Evolutionary conservation across 2,797 vertebrate species (phyloP).

Genomic region (Carcharodon carcharias): DNA sequence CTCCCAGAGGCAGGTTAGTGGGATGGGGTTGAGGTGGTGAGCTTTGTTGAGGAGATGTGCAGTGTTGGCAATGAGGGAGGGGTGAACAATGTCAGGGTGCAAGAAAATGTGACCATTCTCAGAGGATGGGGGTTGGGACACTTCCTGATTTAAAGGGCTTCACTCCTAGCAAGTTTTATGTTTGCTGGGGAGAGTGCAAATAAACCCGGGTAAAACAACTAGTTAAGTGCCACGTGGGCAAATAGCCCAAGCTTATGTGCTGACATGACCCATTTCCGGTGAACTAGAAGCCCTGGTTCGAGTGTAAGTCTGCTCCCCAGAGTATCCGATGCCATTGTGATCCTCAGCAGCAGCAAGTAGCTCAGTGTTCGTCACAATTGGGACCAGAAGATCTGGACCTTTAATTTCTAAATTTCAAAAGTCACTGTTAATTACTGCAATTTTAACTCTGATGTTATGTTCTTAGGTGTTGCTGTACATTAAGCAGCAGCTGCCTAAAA

Average conservation of each 20-base stretch:
- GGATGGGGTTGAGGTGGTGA: too few relatives aligned
- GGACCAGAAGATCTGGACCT: background rate
- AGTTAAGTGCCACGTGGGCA: background rate
- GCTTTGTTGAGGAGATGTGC: too few relatives aligned
- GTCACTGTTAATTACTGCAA: too few relatives aligned
- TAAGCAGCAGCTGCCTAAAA: background rate
- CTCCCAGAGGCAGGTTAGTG: too few relatives aligned
- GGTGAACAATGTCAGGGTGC: background rate
- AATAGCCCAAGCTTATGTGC: background rate
- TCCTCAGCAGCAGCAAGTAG: background rate
- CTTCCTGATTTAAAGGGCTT: background rate
- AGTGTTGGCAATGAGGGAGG: background rate
- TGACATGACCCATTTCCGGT: background rate
- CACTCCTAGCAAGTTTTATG: too few relatives aligned
- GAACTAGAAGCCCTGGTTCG: background rate
- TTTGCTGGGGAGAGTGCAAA: background rate
- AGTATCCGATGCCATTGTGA: background rate
- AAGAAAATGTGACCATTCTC: background rate
- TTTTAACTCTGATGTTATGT: too few relatives aligned
- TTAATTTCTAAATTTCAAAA: background rate
- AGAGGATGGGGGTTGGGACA: background rate
- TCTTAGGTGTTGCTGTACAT: background rate
- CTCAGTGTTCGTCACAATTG: background rate
- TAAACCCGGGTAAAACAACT: background rate
- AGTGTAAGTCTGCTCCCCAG: background rate